Evolutionary conservation across 2,888 invertebrate genomes (phyloP).

Genomic region (Protodeltote pygarga): DNA sequence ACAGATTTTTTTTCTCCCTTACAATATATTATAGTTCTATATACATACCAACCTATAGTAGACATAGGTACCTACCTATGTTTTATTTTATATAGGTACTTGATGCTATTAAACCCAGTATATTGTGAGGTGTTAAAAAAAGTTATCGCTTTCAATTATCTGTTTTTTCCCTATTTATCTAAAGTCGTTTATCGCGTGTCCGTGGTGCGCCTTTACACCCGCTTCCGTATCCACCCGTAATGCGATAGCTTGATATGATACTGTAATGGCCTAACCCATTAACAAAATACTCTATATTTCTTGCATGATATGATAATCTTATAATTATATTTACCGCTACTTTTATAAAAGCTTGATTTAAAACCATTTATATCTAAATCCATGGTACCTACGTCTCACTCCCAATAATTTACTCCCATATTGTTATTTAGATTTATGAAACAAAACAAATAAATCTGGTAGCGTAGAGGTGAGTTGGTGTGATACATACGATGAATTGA

Average conservation of each 20-base stretch:
- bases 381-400: no score
- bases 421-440: no score
- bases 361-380: slow-evolving; percentile 26
- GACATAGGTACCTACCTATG: no score
- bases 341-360: neutral
- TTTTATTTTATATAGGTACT: no score
- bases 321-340: no score
- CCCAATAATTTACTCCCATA: no score
- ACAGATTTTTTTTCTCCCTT: no score
- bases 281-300: slow-evolving; percentile 1
- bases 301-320: neutral
- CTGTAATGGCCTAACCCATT: slow-evolving; percentile 13
- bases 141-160: slow-evolving; percentile 6
- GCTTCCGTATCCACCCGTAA: slow-evolving; percentile 11
- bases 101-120: no score
- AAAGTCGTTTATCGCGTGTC: slow-evolving; percentile 24
- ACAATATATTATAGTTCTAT: no score
- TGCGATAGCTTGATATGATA: slow-evolving; percentile 11
- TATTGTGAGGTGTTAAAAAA: no score
- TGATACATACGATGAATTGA: slow-evolving; percentile 7
- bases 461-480: neutral
- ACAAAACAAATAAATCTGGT: slow-evolving; percentile 11
- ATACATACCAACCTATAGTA: no score
- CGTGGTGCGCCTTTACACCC: neutral
- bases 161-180: slow-evolving; percentile 16